phyloP scores from a whole-genome alignment of 2,113 vertebrate species.

The Trochalopteron elliotii region DNA sequence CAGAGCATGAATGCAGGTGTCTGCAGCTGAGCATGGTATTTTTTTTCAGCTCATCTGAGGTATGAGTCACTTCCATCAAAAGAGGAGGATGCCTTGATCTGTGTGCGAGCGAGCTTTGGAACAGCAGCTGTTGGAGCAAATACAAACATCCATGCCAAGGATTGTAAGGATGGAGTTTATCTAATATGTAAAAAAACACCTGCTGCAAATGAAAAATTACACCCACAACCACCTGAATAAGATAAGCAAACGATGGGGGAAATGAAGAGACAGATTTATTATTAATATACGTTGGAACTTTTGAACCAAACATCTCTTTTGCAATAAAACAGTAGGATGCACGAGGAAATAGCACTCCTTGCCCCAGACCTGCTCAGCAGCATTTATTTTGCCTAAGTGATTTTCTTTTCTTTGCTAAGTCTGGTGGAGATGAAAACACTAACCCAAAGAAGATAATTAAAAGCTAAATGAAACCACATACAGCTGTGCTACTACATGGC shows the following conservation, averaged over 20 bases:
- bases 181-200: constrained; percentile 71
- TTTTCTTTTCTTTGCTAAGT: constrained; percentile 41
- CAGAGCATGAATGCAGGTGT: constrained; percentile 46
- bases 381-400: constrained; percentile 11
- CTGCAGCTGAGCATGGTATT: constrained; percentile 43
- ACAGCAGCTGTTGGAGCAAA: constrained; percentile 63
- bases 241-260: constrained; percentile 39
- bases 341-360: background rate
- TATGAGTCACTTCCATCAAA: constrained; percentile 57
- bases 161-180: constrained; percentile 55
- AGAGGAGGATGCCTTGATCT: constrained; percentile 50
- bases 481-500: constrained; percentile 60
- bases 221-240: constrained; percentile 72
- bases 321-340: constrained; percentile 32
- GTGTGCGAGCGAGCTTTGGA: background rate
- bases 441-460: constrained; percentile 62
- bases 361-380: background rate
- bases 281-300: constrained; percentile 57
- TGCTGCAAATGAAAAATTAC: constrained; percentile 65
- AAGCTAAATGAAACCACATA: constrained; percentile 63
- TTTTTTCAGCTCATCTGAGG: constrained; percentile 50
- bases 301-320: constrained; percentile 54
- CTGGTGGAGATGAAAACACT: constrained; percentile 51
- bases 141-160: constrained; percentile 57
- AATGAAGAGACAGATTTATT: constrained; percentile 49